Base-by-base conservation (phyloP, 2,113 vertebrate genomes). In the Lepidothrix coronata region DNA sequence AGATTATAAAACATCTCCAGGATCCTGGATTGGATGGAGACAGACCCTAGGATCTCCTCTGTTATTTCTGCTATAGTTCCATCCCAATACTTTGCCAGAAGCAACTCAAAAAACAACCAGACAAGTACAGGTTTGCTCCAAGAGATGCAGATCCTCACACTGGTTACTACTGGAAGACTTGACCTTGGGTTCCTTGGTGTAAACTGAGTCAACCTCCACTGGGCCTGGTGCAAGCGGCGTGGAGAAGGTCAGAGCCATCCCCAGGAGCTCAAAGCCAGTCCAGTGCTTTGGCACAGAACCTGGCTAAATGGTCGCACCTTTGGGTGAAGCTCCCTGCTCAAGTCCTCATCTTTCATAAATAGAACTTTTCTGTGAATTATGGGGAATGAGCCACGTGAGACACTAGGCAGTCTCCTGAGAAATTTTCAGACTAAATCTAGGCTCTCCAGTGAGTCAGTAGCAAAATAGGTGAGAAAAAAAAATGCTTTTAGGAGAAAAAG, bases 391-490 rank as follows among this genome's bases (percentile, higher is more conserved):
- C 52, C 76, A 74, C 25, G 1, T 91, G 93, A 85, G 78, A 90
- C 79, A 91, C 19, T 43, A 75, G 44, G 67, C 19, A 2, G 41
- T 91, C 94, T 91, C 95, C 89, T 65, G 95, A 95, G 92, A 95
- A 93, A 94, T 1, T 0, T 93, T 96, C 66, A 91, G 82, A 91
- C 82, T 94, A 85, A 93, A 86, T 96, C 86, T 48, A 39, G 87
- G 70, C 62, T 91, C 92, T 95, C 83, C 67, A 77, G 79, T 82
- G 89, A 97, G 79, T 96, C 93, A 93, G 88, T 87, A 94, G 73
- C 73, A 85, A 96, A 95, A 85, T 80, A 82, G 74, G 82, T 90
- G 91, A 92, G 91, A 0, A 39, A 46, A 66, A 61, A 73, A 71
- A 55, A 75, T 4, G 49, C 39, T 91, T 94, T 89, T 65, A 59